Evolutionary conservation across 1,140 invertebrate species (phyloP).

Genomic region (Reticulitermes speratus): DNA sequence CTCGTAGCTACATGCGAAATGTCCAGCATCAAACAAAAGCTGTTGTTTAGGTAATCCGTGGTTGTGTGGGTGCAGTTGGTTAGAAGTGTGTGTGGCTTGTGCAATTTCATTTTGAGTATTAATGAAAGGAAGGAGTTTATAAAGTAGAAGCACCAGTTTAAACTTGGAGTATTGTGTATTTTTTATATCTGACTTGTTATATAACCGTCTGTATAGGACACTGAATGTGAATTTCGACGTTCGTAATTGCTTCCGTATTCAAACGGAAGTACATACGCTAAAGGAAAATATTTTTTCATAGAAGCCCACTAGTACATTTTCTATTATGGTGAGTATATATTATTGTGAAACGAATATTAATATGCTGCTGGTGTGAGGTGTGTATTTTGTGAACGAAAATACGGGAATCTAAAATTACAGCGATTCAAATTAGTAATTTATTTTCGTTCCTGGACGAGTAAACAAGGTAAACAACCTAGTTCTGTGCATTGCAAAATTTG

Average conservation of each 20-base stretch:
- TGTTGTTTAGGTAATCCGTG: background rate
- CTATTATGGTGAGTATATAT: background rate
- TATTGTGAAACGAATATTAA: background rate
- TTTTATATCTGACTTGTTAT: background rate
- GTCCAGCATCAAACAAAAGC: background rate
- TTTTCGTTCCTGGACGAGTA: background rate
- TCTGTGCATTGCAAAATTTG: background rate
- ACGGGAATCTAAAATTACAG: background rate
- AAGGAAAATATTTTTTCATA: background rate
- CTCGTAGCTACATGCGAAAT: background rate
- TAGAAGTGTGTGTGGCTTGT: background rate
- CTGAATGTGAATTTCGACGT: background rate
- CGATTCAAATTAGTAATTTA: background rate
- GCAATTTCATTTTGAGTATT: background rate
- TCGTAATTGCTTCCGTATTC: background rate
- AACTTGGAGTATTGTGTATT: background rate
- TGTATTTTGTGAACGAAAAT: background rate
- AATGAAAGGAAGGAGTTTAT: background rate
- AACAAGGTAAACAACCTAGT: background rate
- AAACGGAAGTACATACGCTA: background rate
- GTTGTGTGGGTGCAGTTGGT: background rate
- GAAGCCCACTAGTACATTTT: background rate
- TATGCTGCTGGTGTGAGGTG: background rate
- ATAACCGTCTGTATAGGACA: background rate
- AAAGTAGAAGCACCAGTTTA: background rate